These are phyloP conservation scores for Heliconius charithonia DNA, from an alignment of 2,888 invertebrate species.

Conservation along the genomic window DNA sequence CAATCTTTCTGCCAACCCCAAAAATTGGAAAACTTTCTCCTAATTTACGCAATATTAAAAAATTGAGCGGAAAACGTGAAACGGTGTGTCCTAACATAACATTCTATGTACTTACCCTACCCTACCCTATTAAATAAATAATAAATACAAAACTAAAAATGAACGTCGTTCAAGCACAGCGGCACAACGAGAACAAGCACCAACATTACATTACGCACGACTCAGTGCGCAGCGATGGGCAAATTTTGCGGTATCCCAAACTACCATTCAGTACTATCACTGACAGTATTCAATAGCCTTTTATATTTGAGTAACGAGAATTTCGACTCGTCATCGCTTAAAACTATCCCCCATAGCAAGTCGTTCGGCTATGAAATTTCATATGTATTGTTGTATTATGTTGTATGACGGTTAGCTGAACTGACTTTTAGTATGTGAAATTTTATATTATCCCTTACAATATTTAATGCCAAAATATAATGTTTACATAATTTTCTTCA, in stretches of 20 bases:
- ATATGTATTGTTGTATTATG: conserved; percentile 28
- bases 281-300: conserved; percentile 51
- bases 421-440: background rate
- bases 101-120: no score
- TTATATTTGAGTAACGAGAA: conserved; percentile 65
- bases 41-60: no score
- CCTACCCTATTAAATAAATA: background rate
- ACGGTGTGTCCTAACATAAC: no score
- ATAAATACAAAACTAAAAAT: background rate
- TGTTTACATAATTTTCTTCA: background rate
- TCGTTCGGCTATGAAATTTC: conserved; percentile 38
- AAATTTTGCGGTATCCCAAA: conserved; percentile 76
- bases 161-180: background rate
- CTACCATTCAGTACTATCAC: conserved; percentile 66
- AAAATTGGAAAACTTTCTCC: no score
- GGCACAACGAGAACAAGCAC: conserved; percentile 44
- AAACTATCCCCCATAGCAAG: conserved; percentile 49
- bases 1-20: no score
- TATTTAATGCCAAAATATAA: no score
- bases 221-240: conserved; percentile 70
- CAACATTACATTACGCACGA: conserved; percentile 65
- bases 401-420: background rate
- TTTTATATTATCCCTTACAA: no score
- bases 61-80: no score
- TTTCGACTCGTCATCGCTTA: conserved; percentile 61